Percentiles rank a stretch among this genome's conserved stretches.
Evolutionary conservation across 2,888 invertebrate species (phyloP).

Genomic region (Drosophila macrothrix): DNA sequence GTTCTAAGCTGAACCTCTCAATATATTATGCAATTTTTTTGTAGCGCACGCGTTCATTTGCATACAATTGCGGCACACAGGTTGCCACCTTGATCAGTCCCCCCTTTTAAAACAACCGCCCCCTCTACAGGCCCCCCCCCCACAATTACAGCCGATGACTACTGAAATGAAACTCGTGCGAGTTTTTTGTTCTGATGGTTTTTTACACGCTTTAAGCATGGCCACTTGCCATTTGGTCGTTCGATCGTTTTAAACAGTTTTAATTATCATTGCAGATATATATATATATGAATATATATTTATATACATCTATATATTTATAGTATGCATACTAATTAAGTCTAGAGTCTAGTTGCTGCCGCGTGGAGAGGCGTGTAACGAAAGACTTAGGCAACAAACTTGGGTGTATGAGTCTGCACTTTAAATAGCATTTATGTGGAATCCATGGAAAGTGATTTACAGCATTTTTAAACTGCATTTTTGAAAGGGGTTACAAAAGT

Average conservation of each 20-base stretch:
- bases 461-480: constrained; percentile 16
- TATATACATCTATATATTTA: neutral
- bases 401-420: constrained; percentile 23
- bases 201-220: constrained; percentile 37
- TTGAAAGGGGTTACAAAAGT: constrained; percentile 38
- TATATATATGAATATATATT: constrained; percentile 9
- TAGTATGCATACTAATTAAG: constrained; percentile 38
- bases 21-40: constrained; percentile 74
- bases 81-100: constrained; percentile 49
- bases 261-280: constrained; percentile 59
- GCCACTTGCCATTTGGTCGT: constrained; percentile 42
- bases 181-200: constrained; percentile 28
- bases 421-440: neutral
- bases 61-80: constrained; percentile 67
- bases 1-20: constrained; percentile 15
- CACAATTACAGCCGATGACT: constrained; percentile 14
- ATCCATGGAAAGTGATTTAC: constrained; percentile 29
- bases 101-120: neutral
- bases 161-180: constrained; percentile 18
- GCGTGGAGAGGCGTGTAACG: constrained; percentile 31
- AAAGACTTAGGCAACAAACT: constrained; percentile 79
- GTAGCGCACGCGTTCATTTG: constrained; percentile 77
- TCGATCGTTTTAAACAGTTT: constrained; percentile 56
- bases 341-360: constrained; percentile 5
- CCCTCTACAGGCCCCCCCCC: neutral